A percentile compares a stretch with the other conserved stretches of the same genome.
Conservation (phyloP, 2,113 vertebrate species). For the Cyprinodon variegatus region DNA sequence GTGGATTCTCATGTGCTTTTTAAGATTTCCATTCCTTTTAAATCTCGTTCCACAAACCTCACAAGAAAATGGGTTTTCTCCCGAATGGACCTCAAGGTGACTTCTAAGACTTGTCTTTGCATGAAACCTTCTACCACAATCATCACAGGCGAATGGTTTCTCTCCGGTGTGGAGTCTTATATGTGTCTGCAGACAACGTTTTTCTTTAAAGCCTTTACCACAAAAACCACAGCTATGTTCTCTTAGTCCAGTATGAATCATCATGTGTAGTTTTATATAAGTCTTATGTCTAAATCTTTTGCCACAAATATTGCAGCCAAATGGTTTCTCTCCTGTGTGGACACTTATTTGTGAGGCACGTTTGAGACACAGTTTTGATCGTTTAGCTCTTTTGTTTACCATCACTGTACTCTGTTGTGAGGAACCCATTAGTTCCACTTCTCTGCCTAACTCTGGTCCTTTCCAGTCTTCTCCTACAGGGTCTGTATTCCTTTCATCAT, state of each 20-base stretch:
- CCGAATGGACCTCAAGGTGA: background rate
- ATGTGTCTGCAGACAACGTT: background rate
- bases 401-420: background rate
- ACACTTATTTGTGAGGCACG: background rate
- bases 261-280: background rate
- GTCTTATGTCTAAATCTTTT: background rate
- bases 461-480: background rate
- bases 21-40: background rate
- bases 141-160: background rate
- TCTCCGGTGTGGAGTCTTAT: background rate
- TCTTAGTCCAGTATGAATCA: background rate
- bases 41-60: background rate
- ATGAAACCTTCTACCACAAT: background rate
- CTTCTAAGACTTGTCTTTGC: background rate
- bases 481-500: background rate
- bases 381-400: background rate
- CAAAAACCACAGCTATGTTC: background rate
- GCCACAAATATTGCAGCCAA: conserved; percentile 1
- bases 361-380: background rate
- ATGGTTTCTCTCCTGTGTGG: background rate
- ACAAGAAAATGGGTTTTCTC: background rate
- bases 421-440: background rate
- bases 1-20: background rate
- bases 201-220: conserved; percentile 1
- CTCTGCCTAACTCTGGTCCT: background rate